Conservation (phyloP, 2,888 invertebrate genomes). For the Sinodicranocentrus sp. region DNA sequence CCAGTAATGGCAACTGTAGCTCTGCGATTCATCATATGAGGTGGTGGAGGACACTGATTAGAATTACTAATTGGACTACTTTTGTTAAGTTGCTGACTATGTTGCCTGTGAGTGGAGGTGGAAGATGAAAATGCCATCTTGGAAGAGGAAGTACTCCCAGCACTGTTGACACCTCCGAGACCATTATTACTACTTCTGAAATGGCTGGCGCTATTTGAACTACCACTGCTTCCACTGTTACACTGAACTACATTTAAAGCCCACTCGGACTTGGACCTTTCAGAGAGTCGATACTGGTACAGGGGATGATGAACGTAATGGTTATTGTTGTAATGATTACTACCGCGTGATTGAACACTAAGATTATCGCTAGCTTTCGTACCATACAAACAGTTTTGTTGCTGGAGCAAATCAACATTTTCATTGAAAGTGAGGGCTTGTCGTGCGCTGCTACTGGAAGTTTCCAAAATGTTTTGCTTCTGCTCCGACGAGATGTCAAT, state of each 20-base stretch:
- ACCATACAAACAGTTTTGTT: slow-evolving; percentile 32
- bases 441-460: slow-evolving; percentile 25
- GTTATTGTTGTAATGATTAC: slow-evolving; percentile 31
- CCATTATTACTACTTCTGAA: slow-evolving; percentile 34
- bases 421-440: slow-evolving; percentile 45
- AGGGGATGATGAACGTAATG: slow-evolving; percentile 63
- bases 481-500: slow-evolving; percentile 56
- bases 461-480: slow-evolving; percentile 15
- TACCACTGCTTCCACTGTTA: neutral
- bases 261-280: slow-evolving; percentile 76
- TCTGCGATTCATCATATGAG: slow-evolving; percentile 42
- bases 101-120: neutral
- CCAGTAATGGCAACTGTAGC: slow-evolving; percentile 61
- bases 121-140: neutral
- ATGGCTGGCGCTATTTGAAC: slow-evolving; percentile 59
- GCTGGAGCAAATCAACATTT: slow-evolving; percentile 53
- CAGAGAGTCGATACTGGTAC: slow-evolving; percentile 70
- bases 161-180: slow-evolving; percentile 23
- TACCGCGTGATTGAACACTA: slow-evolving; percentile 36
- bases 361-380: slow-evolving; percentile 50
- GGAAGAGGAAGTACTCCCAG: neutral
- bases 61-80: slow-evolving; percentile 34
- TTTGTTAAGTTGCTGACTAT: slow-evolving; percentile 28
- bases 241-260: slow-evolving; percentile 66
- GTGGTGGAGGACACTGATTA: slow-evolving; percentile 41